Evolutionary conservation across 2,797 vertebrate species (phyloP), one percentile per base, ranked within the genome.

Genomic region (Labroides dimidiatus): DNA sequence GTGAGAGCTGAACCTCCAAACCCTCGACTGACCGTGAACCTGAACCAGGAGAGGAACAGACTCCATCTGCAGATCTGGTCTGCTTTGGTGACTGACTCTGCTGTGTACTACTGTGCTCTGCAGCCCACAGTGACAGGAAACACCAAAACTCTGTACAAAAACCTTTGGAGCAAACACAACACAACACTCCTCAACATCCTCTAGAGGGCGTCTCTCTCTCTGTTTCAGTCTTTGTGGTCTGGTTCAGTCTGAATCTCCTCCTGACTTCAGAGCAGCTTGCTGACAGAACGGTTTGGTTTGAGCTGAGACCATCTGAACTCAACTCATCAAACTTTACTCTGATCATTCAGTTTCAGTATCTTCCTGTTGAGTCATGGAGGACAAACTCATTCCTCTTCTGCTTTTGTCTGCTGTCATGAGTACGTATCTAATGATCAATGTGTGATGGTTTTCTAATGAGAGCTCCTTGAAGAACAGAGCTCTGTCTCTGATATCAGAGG

Each of bases 101-200:
- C 57, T 60, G 1, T 60, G 43, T 23, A 48, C 58, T 37, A 60
- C 71, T 65, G 37, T 0, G 61, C 66, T 64, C 0, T 50, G 75
- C 11, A 0, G 67, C 81, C 76, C 78, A 81, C 81, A 73, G 67
- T 73, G 80, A 61, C 64, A 80, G 64, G 44, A 81, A 79, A 74
- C 60, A 48, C 7, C 47, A 64, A n/a, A 50, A 23, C 41, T 56
- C 66, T 74, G 52, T 20, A 70, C 65, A 60, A 78, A 71, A 78
- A 81, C 70, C 52, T 72, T 10, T 48, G 51, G 30, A 56, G 45
- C 19, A n/a, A 23, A 23, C 20, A 48, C 20, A 55, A 61, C 68
- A 67, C 30, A 33, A 9, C 8, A 33, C 30, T 33, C 24, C 24
- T 27, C 24, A 27, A 27, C 24, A 27, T 27, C 24, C 24, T 3